Evolutionary conservation across 2,113 vertebrate genomes (phyloP), one percentile per base, ranked within the genome.

Genomic region (Thryonomys swinderianus): DNA sequence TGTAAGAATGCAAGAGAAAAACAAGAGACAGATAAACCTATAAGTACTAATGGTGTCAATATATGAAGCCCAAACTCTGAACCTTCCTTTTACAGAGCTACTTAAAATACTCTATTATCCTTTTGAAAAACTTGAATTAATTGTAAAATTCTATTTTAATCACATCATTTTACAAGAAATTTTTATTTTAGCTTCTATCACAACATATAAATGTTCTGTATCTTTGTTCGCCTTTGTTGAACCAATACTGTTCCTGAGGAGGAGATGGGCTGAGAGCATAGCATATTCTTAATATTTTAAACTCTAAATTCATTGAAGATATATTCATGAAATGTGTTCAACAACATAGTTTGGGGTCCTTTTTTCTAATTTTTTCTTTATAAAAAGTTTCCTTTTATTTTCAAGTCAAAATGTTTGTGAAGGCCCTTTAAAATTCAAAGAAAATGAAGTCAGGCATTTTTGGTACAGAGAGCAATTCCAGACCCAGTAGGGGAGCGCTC

Each of bases 391-490:
- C 94, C 73, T 53, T 53, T 92, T 88, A 42, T 90, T 88, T 86
- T 85, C 95, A 94, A 94, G 83, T 85, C 81, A 78, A 95, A 95
- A 61, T 96, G 93, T 96, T 96, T 94, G 83, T 93, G 93, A 96
- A 94, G 48, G 57, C 91, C 83, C 85, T 96, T 94, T 96, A 88
- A 97, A 96, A 98, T 97, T 97, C 96, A 95, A 96, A 94, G 91
- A 94, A 97, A 97, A 96, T 95, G 88, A 96, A 96, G 93, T 82
- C 88, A 87, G 64, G 79, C 92, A 80, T 96, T 97, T 95, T 88
- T 96, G 82, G 95, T 91, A 83, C 96, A 92, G 91, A 97, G 83
- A 97, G 96, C 94, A 97, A 96, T 98, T 96, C 93, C 89, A 97
- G 84, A 90, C 95, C 64, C 97, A 78, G 96, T 66, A 91, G 95